Evolutionary conservation across 2,113 vertebrate species (phyloP).

Genomic region (Porphyrio hochstetteri): DNA sequence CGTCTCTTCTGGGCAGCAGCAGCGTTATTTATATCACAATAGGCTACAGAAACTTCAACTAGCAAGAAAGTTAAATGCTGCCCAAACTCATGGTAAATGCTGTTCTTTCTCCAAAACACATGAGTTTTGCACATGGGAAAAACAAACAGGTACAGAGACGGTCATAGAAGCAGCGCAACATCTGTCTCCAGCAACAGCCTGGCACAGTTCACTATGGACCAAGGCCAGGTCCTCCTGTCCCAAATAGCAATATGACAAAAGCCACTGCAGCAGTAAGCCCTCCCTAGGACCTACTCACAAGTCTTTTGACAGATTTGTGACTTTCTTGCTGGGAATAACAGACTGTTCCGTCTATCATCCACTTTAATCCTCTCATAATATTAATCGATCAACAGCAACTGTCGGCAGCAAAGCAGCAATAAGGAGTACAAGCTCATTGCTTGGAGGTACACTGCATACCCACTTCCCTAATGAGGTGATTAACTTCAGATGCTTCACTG

Average conservation of each 20-base stretch:
- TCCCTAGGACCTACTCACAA: not conserved
- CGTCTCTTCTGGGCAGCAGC: not conserved
- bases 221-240: not conserved
- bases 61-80: not conserved
- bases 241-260: not conserved
- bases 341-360: not conserved
- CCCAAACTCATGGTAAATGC: not conserved
- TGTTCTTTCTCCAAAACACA: not conserved
- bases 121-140: not conserved
- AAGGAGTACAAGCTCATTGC: not conserved
- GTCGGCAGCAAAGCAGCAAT: not conserved
- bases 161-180: fast-evolving
- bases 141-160: not conserved
- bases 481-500: not conserved
- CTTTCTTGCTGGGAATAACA: not conserved
- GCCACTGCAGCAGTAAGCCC: not conserved
- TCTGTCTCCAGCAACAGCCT: not conserved
- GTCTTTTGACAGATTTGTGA: not conserved
- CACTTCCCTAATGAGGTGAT: not conserved
- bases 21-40: not conserved
- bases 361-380: not conserved
- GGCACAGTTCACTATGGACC: fast-evolving
- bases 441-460: not conserved
- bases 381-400: not conserved
- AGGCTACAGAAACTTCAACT: not conserved